Evolutionary conservation across 2,113 vertebrate species (phyloP).

Genomic region (Pangasianodon gigas): DNA sequence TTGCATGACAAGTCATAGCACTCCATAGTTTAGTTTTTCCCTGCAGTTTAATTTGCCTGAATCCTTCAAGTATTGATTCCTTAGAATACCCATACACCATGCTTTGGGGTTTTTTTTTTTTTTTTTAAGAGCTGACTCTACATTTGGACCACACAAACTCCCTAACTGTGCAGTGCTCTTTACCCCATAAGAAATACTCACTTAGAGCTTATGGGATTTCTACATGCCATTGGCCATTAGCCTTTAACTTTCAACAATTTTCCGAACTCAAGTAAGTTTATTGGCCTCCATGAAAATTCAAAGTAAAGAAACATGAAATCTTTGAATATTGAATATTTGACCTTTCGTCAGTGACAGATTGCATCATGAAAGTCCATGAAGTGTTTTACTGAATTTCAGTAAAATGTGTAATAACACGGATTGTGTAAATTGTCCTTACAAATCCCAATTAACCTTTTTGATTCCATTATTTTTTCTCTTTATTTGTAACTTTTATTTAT

Average conservation of each 20-base stretch:
- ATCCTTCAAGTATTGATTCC: not conserved
- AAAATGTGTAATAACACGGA: constrained; percentile 3
- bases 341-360: not conserved
- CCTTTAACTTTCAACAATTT: not conserved
- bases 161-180: not conserved
- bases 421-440: not conserved
- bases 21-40: not conserved
- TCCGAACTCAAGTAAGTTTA: not conserved
- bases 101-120: not conserved
- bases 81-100: not conserved
- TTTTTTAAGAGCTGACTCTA: not conserved
- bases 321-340: not conserved
- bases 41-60: not conserved
- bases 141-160: not conserved
- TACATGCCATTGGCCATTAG: not conserved
- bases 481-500: constrained; percentile 41
- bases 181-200: not conserved
- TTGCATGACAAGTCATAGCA: not conserved
- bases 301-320: not conserved
- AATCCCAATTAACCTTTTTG: not conserved
- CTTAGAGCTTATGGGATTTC: not conserved
- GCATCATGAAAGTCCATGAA: not conserved
- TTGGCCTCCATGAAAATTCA: not conserved
- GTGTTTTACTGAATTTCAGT: constrained; percentile 12
- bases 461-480: constrained; percentile 6